These are phyloP conservation scores for Harlomillsia oculata DNA, from an alignment of 1,140 invertebrate genomes.

Conservation along the genomic window DNA sequence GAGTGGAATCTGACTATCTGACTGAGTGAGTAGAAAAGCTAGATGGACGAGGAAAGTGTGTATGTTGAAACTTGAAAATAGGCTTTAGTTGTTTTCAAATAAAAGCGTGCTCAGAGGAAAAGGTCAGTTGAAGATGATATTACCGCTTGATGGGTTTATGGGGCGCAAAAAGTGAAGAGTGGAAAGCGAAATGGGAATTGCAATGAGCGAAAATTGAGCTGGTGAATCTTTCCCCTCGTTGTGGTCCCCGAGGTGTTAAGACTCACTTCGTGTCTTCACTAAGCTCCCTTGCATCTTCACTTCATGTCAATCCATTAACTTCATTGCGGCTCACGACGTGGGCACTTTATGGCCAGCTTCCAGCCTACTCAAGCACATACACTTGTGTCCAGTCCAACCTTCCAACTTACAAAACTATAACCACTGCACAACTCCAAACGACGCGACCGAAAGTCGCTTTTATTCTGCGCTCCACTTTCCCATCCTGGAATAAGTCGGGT, in stretches of 20 bases:
- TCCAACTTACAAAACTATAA: neutral
- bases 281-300: conserved; percentile 26
- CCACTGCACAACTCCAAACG: neutral
- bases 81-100: conserved; percentile 27
- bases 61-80: conserved; percentile 11
- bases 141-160: conserved; percentile 32
- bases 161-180: conserved; percentile 26
- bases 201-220: conserved; percentile 34
- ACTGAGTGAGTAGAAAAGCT: neutral
- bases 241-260: conserved; percentile 28
- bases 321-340: conserved; percentile 18
- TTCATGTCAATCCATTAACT: conserved; percentile 30
- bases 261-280: conserved; percentile 18
- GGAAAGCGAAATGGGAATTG: conserved; percentile 28
- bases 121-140: conserved; percentile 32
- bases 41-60: conserved; percentile 5
- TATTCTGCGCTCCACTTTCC: neutral
- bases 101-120: conserved; percentile 12
- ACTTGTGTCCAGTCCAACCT: conserved; percentile 9
- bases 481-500: too few relatives aligned
- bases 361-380: conserved; percentile 11
- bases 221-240: conserved; percentile 19
- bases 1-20: too few relatives aligned
- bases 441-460: neutral
- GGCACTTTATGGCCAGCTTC: conserved; percentile 8